Percentiles rank a stretch among this genome's conserved stretches.
phyloP scores from a whole-genome alignment of 2,113 vertebrate species.

The Neolamprologus sp. region DNA sequence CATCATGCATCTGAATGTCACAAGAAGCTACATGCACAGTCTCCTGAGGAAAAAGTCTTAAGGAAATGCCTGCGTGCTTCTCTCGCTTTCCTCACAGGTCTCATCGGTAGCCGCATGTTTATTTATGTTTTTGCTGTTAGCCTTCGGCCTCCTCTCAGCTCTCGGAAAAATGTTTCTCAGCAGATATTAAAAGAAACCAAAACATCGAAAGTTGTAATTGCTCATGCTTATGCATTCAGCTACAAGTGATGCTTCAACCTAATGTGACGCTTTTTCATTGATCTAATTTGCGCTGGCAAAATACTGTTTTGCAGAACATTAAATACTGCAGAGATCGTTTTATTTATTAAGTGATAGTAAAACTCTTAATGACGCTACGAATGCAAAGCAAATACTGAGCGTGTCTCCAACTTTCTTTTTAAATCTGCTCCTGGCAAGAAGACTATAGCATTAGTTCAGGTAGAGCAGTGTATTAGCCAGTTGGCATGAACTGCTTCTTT shows the following conservation, averaged over 20 bases:
- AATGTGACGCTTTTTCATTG: not conserved
- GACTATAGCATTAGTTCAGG: not conserved
- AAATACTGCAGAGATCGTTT: not conserved
- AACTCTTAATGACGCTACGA: not conserved
- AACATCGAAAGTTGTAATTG: fast-evolving
- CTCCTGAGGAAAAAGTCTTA: not conserved
- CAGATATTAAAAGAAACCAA: not conserved
- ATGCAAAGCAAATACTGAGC: not conserved
- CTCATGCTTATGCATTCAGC: not conserved
- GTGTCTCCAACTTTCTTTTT: not conserved
- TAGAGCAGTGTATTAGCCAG: not conserved
- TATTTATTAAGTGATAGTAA: not conserved
- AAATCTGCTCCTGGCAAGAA: not conserved
- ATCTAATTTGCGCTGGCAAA: not conserved
- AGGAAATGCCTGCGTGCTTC: not conserved
- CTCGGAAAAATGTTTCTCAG: not conserved
- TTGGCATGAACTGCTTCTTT: not conserved
- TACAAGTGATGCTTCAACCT: not conserved
- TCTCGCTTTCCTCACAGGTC: not conserved
- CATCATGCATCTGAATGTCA: slow-evolving; percentile 24
- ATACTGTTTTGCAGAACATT: not conserved
- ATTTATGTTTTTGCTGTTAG: not conserved
- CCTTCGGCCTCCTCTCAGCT: not conserved
- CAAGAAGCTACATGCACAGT: not conserved
- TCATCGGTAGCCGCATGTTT: not conserved